phyloP scores from a whole-genome alignment of 2,797 vertebrate species.

The Acrossocheilus wenchowensis region DNA sequence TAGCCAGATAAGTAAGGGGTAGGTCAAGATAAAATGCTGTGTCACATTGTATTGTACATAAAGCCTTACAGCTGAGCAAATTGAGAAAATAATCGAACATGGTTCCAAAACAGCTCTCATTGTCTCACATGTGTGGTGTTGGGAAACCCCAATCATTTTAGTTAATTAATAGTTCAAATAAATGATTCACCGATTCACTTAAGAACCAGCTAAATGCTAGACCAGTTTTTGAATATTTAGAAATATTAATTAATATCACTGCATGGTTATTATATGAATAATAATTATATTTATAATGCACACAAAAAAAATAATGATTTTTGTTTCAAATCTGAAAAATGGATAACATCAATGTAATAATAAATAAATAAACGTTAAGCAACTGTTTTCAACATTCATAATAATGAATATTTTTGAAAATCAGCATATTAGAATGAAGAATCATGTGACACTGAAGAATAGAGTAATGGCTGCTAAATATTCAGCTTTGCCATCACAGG shows the following conservation, averaged over 20 bases:
- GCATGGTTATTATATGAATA: not conserved
- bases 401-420: not conserved
- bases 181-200: not conserved
- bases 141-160: not conserved
- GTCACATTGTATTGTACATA: not conserved
- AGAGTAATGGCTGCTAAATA: not conserved
- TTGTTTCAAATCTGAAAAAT: not conserved
- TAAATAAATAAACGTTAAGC: not conserved
- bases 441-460: not conserved
- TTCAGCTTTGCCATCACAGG: not conserved
- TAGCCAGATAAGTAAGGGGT: not conserved
- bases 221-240: not conserved
- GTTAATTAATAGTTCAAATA: not conserved
- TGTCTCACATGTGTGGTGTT: not conserved
- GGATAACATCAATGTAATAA: no score
- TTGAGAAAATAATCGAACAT: not conserved
- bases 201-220: not conserved
- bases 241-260: not conserved
- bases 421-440: not conserved
- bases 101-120: not conserved
- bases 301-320: not conserved
- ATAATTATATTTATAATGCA: not conserved
- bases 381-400: not conserved
- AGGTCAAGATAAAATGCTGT: not conserved
- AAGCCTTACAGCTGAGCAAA: not conserved